A percentile compares a stretch with the other conserved stretches of the same genome.
phyloP scores from a whole-genome alignment of 2,113 vertebrate species.

The Platycercus adscitus region DNA sequence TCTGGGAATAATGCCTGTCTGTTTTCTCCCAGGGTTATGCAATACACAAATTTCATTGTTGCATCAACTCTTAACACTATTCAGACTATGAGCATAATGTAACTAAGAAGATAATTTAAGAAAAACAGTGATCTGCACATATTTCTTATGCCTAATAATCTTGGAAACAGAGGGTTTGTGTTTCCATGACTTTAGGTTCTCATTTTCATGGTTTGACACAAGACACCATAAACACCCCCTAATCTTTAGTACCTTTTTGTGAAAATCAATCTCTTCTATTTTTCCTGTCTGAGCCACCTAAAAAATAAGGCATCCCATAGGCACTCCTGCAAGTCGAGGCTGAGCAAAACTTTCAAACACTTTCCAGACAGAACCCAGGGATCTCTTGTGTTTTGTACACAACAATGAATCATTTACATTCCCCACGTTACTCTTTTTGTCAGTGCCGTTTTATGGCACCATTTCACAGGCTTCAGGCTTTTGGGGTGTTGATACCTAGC shows the following conservation, averaged over 20 bases:
- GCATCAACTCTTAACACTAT: background rate
- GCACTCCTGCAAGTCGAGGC: background rate
- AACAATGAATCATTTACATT: constrained; percentile 2
- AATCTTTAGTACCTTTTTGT: background rate
- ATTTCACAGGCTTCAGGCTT: background rate
- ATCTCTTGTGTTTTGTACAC: constrained; percentile 10
- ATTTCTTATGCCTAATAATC: background rate
- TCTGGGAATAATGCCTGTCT: background rate
- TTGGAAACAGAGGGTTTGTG: background rate
- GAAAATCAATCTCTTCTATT: background rate
- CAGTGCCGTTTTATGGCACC: background rate
- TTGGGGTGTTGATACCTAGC: background rate
- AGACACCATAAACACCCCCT: background rate
- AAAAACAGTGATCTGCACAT: background rate
- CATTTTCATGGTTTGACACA: background rate
- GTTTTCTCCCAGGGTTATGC: background rate
- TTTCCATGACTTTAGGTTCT: background rate
- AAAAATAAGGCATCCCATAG: background rate
- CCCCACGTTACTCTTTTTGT: background rate
- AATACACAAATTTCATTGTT: background rate
- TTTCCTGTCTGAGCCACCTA: background rate
- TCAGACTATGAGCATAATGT: background rate
- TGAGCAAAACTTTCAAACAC: constrained; percentile 37
- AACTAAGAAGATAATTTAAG: background rate
- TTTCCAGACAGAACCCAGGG: constrained; percentile 22